Percentiles rank a stretch among this genome's conserved stretches.
phyloP scores from a whole-genome alignment of 2,113 vertebrate genomes.

The Salminus brasiliensis region DNA sequence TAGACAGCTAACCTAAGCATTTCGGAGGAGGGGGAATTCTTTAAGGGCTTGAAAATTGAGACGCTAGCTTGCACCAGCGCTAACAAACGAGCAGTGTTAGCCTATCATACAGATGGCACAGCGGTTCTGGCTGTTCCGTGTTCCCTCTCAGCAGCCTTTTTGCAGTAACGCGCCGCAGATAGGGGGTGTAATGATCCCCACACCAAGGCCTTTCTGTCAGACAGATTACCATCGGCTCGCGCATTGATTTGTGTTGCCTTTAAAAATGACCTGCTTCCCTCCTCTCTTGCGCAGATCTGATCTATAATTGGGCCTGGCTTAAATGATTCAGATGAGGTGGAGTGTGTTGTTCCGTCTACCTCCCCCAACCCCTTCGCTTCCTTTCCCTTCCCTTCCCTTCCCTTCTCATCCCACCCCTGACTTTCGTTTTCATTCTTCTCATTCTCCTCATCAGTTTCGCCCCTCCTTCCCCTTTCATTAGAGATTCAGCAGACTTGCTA shows the following conservation, averaged over 20 bases:
- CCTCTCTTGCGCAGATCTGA: slow-evolving; percentile 76
- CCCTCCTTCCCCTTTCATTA: slow-evolving; percentile 87
- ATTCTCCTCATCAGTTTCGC: slow-evolving; percentile 33
- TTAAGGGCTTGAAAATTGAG: slow-evolving; percentile 47
- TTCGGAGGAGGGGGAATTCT: slow-evolving; percentile 13
- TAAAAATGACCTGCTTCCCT: slow-evolving; percentile 87
- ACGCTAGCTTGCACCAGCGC: slow-evolving; percentile 52
- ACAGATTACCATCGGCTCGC: slow-evolving; percentile 86
- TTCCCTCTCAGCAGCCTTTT: slow-evolving; percentile 70
- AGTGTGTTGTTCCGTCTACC: slow-evolving; percentile 78
- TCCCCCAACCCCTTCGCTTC: slow-evolving; percentile 77
- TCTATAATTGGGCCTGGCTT: slow-evolving; percentile 94
- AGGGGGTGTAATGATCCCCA: slow-evolving; percentile 90
- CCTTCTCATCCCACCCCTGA: slow-evolving; percentile 73
- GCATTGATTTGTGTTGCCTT: slow-evolving; percentile 95
- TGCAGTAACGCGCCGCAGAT: slow-evolving; percentile 83
- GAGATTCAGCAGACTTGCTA: slow-evolving; percentile 98
- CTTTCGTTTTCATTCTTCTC: slow-evolving; percentile 34
- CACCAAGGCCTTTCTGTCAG: slow-evolving; percentile 90
- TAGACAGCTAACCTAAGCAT: slow-evolving; percentile 4
- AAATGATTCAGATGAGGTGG: slow-evolving; percentile 93
- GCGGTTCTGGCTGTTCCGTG: slow-evolving; percentile 76
- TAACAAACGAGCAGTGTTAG: slow-evolving; percentile 78
- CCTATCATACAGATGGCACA: slow-evolving; percentile 78
- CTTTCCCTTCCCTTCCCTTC: slow-evolving; percentile 77